A percentile compares a stretch with the other conserved stretches of the same genome.
Evolutionary conservation across 2,113 vertebrate species (phyloP).

Genomic region (Vicugna pacos): DNA sequence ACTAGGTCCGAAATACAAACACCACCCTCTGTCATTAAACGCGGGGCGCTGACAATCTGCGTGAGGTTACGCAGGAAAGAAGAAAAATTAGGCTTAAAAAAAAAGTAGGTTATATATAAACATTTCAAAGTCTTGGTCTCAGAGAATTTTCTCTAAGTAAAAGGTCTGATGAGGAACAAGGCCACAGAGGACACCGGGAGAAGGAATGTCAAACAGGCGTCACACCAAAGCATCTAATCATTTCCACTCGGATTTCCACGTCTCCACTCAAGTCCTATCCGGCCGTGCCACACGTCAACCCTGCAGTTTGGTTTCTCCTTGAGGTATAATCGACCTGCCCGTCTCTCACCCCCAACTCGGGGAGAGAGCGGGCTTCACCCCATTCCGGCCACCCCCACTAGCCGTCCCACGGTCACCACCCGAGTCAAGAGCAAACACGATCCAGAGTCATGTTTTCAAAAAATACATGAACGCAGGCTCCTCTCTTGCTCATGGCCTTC

Average conservation of each 20-base stretch:
- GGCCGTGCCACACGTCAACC: neutral
- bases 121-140: neutral
- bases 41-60: neutral
- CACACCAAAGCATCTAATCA: too few relatives aligned
- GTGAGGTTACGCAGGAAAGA: neutral
- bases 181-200: neutral
- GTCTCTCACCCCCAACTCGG: accelerated
- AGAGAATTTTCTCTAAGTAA: neutral
- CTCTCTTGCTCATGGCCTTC: neutral
- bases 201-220: neutral
- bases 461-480: neutral
- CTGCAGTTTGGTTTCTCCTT: too few relatives aligned
- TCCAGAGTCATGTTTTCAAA: neutral
- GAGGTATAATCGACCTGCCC: too few relatives aligned
- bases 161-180: neutral
- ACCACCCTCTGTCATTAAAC: neutral
- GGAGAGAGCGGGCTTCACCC: neutral
- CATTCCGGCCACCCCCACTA: accelerated
- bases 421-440: neutral
- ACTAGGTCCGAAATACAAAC: neutral
- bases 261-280: neutral
- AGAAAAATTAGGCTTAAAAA: neutral
- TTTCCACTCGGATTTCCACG: accelerated
- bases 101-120: neutral
- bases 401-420: too few relatives aligned